Conservation (phyloP, 2,888 invertebrate genomes). For the Caenorhabditis afra region DNA sequence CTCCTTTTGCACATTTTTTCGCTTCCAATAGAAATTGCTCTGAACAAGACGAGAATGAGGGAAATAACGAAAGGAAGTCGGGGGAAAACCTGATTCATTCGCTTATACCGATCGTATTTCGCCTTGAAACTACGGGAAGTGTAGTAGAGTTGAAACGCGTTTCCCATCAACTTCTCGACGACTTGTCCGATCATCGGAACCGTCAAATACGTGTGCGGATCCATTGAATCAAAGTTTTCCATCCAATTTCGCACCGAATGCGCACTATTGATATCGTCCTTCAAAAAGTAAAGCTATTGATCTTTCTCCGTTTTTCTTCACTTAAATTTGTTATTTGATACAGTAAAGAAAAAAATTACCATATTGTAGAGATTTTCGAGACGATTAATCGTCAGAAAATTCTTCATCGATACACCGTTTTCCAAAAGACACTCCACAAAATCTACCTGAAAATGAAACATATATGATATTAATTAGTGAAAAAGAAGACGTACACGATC, state of each 20-base stretch:
- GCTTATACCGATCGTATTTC: conserved; percentile 81
- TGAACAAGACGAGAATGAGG: neutral
- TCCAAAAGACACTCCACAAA: conserved; percentile 96
- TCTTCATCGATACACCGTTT: conserved; percentile 99
- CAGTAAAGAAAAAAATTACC: too few relatives aligned
- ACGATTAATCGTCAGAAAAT: conserved; percentile 95
- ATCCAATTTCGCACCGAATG: conserved; percentile 81
- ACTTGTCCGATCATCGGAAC: conserved; percentile 88
- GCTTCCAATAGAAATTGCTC: conserved; percentile 48
- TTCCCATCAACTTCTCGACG: conserved; percentile 97
- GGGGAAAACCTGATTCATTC: conserved; percentile 34
- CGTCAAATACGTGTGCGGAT: conserved; percentile 63
- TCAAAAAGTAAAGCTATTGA: neutral
- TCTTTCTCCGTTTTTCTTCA: too few relatives aligned
- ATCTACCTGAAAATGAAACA: conserved; percentile 86
- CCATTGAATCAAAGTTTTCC: conserved; percentile 91
- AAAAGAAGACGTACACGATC: conserved; percentile 59
- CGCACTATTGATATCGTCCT: conserved; percentile 52
- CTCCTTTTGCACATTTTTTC: conserved; percentile 42
- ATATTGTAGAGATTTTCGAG: conserved; percentile 96
- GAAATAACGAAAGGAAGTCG: too few relatives aligned
- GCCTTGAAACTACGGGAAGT: conserved; percentile 90
- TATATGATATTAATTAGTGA: too few relatives aligned
- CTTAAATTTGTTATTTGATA: too few relatives aligned
- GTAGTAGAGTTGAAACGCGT: conserved; percentile 95